phyloP scores from a whole-genome alignment of 1,140 invertebrate species.

The Rhysida immarginata region DNA sequence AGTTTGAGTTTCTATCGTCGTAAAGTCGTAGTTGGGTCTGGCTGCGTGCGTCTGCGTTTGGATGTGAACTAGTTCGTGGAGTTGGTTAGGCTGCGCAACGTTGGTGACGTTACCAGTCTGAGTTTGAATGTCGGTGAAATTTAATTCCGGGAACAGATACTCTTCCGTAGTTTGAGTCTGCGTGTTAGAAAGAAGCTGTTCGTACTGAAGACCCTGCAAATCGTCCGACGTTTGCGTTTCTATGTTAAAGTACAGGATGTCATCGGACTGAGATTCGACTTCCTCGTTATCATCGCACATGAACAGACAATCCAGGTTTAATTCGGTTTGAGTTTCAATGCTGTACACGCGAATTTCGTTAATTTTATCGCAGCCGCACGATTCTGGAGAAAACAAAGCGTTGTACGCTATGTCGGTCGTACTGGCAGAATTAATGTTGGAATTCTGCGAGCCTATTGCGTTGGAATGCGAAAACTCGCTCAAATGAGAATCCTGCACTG shows the following conservation, averaged over 20 bases:
- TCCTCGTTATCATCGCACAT: neutral
- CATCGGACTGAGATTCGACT: neutral
- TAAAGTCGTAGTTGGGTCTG: neutral
- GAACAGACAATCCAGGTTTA: neutral
- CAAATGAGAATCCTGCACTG: too few species aligned
- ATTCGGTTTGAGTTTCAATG: constrained; percentile 10
- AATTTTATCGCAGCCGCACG: neutral
- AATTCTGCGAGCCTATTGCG: too few species aligned
- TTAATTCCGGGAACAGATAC: constrained; percentile 13
- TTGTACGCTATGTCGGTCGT: too few species aligned
- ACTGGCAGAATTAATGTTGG: too few species aligned
- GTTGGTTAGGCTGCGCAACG: neutral
- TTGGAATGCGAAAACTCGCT: too few species aligned
- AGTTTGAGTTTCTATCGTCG: constrained; percentile 2
- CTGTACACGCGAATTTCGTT: neutral
- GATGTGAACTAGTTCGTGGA: neutral
- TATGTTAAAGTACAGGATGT: constrained; percentile 5
- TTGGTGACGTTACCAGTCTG: constrained; percentile 9
- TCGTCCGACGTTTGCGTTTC: constrained; percentile 5
- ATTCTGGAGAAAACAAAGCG: neutral
- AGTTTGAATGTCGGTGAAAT: constrained; percentile 16
- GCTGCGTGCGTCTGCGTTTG: neutral
- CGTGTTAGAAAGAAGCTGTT: constrained; percentile 8
- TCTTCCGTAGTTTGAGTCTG: constrained; percentile 15
- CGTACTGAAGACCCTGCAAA: constrained; percentile 3